These are phyloP conservation scores for Operophtera brumata DNA, from an alignment of 2,888 invertebrate genomes.

Conservation along the genomic window DNA sequence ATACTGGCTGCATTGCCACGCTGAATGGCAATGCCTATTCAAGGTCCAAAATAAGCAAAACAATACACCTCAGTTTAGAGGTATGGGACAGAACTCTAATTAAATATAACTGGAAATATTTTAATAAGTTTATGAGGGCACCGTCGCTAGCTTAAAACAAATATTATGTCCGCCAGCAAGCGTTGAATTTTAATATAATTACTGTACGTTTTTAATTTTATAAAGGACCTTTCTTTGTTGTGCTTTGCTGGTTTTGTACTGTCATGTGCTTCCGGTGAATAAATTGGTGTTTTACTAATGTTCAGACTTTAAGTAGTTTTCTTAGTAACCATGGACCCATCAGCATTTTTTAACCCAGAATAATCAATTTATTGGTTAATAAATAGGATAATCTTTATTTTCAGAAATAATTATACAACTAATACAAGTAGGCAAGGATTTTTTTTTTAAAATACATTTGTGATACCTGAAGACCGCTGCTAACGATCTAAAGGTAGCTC, in stretches of 20 bases:
- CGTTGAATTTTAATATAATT: constrained; percentile 79
- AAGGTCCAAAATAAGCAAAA: constrained; percentile 38
- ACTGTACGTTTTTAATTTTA: constrained; percentile 76
- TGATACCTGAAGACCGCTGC: too few species aligned
- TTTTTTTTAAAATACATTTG: too few species aligned
- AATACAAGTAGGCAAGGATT: too few species aligned
- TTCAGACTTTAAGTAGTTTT: neutral
- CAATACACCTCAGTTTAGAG: constrained; percentile 63
- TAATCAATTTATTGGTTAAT: too few species aligned
- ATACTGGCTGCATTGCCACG: too few species aligned
- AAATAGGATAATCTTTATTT: too few species aligned
- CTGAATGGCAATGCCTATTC: too few species aligned
- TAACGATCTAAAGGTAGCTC: too few species aligned
- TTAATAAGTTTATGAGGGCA: constrained; percentile 77
- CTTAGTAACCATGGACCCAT: too few species aligned
- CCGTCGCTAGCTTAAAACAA: constrained; percentile 67
- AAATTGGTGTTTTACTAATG: constrained; percentile 12
- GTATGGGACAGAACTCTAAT: constrained; percentile 64
- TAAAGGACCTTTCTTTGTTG: constrained; percentile 67
- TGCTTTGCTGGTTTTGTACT: constrained; percentile 20
- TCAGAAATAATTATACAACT: too few species aligned
- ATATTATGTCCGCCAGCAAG: constrained; percentile 71
- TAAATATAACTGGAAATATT: constrained; percentile 78
- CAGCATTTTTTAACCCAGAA: too few species aligned
- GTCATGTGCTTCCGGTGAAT: constrained; percentile 15